These are phyloP conservation scores for Chromis chromis DNA, from an alignment of 2,797 vertebrate species.

Conservation along the genomic window DNA sequence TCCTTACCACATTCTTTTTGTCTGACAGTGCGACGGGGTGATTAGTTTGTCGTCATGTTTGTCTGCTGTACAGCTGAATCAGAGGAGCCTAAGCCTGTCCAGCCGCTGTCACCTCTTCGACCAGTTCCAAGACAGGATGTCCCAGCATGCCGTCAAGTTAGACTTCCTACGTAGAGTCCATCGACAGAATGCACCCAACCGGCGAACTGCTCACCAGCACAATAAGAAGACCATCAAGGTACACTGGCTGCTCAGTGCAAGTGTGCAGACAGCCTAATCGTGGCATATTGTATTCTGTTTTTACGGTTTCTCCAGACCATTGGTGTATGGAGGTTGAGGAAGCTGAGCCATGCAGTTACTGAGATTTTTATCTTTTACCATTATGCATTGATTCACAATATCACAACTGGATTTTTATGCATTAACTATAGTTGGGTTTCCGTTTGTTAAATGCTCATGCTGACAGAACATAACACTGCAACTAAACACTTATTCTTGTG, in stretches of 20 bases:
- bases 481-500: no score
- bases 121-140: constrained; percentile 95
- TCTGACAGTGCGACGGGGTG: not conserved
- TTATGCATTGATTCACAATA: not conserved
- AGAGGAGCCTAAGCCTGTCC: constrained; percentile 93
- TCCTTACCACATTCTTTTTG: not conserved
- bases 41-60: constrained; percentile 10
- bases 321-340: not conserved
- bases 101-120: constrained; percentile 96
- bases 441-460: not conserved
- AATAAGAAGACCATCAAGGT: constrained; percentile 94
- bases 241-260: not conserved
- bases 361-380: not conserved
- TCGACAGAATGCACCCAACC: constrained; percentile 90
- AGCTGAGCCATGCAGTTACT: no score
- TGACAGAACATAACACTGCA: not conserved
- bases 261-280: no score
- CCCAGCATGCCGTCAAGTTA: constrained; percentile 94
- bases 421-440: not conserved
- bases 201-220: constrained; percentile 85
- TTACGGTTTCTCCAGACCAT: not conserved
- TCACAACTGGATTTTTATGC: not conserved
- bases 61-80: constrained; percentile 86
- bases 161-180: constrained; percentile 94
- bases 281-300: not conserved